Evolutionary conservation across 2,113 vertebrate species (phyloP), one percentile per base, ranked within the genome.

Genomic region (Mystacornis crossleyi): DNA sequence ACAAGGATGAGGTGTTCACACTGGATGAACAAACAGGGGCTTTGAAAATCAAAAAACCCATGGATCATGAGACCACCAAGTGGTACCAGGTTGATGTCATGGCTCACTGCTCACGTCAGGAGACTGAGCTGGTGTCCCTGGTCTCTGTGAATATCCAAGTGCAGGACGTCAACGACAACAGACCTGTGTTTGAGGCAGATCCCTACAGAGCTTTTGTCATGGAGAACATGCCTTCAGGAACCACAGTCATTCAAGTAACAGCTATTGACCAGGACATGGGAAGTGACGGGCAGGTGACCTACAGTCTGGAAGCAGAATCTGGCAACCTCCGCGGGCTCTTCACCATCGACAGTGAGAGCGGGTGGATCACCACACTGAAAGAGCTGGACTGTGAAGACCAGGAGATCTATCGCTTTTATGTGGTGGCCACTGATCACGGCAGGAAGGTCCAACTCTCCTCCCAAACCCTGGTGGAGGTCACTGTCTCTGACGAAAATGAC

Each of bases 31-130:
- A 99, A 81, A 99, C 98, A 0, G 99, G 99, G 21, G 97, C 98
- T 54, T 90, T 99, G 92, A 98, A 99, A 66, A 65, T 99, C 87
- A 98, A 99, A 93, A 99, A 99, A 79, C 97, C 97, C 31, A 97
- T 99, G 42, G 99, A 99, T 87, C 99, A 99, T 6, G 99, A 99
- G 88, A 99, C 98, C 96, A 99, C 99, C 40, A 99, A 99, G 79
- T 99, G 99, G 99, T 99, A 99, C 97, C 99, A 99, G 96, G 98
- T 99, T 53, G 99, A 99, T 34, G 98, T 99, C 42, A 98, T 99
- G 81, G 99, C 99, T 55, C 98, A 98, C 53, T 99, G 99, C 48
- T 99, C 97, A 81, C 98, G 99, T 81, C 98, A 99, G 8, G 98
- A 99, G 43, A 99, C 98, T 1, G 97, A 99, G 4, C 97, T 99